Conservation (phyloP, 2,797 vertebrate genomes). For the Scyliorhinus canicula region DNA sequence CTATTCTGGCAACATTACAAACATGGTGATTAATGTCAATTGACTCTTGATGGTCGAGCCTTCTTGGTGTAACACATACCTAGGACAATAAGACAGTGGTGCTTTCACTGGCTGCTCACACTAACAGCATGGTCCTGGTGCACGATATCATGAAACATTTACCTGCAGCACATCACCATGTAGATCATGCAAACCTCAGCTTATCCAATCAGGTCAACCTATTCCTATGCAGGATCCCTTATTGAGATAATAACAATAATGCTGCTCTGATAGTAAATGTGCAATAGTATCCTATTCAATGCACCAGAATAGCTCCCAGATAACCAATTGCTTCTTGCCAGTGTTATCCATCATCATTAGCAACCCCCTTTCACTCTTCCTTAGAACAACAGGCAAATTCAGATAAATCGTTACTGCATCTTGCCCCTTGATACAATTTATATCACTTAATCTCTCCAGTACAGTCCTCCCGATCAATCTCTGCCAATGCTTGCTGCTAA, state of each 20-base stretch:
- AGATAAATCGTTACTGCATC: background rate
- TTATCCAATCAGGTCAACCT: background rate
- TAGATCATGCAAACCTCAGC: background rate
- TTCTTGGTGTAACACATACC: background rate
- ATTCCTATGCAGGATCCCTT: background rate
- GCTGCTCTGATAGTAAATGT: background rate
- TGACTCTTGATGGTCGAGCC: background rate
- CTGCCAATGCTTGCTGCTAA: background rate
- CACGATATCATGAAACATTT: background rate
- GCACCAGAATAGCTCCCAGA: background rate
- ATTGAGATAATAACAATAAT: background rate
- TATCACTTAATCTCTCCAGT: slow-evolving; percentile 16
- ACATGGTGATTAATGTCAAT: background rate
- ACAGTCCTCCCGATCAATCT: background rate
- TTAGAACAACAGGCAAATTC: background rate
- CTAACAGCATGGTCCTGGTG: background rate
- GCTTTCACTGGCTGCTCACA: background rate
- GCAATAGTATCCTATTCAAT: background rate
- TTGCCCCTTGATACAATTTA: background rate
- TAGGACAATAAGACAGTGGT: background rate
- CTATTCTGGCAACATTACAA: background rate
- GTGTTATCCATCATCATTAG: background rate
- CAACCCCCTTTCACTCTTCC: background rate
- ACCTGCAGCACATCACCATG: background rate
- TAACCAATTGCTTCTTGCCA: background rate